Conservation (phyloP, 2,113 vertebrate species). For the Aleadryas rufinucha region DNA sequence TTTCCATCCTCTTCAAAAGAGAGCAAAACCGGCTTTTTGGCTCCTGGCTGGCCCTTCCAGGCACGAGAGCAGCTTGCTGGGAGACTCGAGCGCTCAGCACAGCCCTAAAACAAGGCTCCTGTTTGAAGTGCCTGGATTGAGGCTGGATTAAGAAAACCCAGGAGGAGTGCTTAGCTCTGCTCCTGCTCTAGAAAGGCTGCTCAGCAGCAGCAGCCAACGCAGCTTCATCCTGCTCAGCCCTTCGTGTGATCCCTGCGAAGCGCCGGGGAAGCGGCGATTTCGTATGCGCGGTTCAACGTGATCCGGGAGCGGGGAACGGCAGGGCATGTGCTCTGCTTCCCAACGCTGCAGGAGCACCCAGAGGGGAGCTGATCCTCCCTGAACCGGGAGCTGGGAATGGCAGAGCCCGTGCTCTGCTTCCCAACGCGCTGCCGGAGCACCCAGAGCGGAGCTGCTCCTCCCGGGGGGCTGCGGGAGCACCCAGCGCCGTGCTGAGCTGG, state of each 20-base stretch:
- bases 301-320: not conserved
- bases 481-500: accelerated
- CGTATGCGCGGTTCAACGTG: accelerated
- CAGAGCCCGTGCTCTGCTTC: not conserved
- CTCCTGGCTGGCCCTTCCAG: not conserved
- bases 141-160: conserved; percentile 14
- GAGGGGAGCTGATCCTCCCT: not conserved
- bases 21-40: not conserved
- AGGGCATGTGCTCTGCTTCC: not conserved
- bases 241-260: accelerated
- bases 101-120: not conserved
- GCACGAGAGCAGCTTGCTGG: not conserved
- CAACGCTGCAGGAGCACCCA: accelerated
- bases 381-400: not conserved
- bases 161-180: not conserved
- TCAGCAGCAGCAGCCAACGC: not conserved
- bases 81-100: not conserved
- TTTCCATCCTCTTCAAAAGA: not conserved
- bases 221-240: not conserved
- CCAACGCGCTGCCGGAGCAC: accelerated
- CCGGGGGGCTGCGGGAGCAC: not conserved
- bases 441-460: not conserved
- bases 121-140: not conserved
- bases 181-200: not conserved
- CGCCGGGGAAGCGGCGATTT: accelerated